phyloP scores from a whole-genome alignment of 2,797 vertebrate species.

The Antrozous pallidus region DNA sequence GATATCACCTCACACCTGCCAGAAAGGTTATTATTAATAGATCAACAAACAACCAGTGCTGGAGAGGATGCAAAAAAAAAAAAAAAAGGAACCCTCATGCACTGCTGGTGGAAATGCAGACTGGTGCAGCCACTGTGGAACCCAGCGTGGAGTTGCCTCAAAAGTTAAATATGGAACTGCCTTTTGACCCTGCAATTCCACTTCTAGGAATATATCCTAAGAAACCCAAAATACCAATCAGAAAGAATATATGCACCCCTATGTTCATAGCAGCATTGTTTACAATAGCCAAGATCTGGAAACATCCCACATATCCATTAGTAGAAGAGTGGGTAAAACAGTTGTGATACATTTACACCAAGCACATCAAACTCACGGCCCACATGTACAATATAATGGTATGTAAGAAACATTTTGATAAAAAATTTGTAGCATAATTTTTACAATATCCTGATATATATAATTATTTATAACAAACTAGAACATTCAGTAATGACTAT shows the following conservation, averaged over 20 bases:
- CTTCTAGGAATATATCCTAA: not conserved
- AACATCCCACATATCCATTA: not conserved
- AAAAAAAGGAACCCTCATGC: not conserved
- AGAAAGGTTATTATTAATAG: not conserved
- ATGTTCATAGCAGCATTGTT: not conserved
- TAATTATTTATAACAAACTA: no score
- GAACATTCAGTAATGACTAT: no score
- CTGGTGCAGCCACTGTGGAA: not conserved
- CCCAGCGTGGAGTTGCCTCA: not conserved
- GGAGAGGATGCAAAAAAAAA: not conserved
- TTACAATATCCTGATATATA: no score
- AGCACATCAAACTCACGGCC: no score
- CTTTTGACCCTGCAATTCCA: not conserved
- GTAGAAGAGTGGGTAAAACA: not conserved
- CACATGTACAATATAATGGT: no score
- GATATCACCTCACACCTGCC: not conserved
- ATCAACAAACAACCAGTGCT: not conserved
- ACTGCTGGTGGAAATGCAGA: not conserved
- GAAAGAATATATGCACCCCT: not conserved
- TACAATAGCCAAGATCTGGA: not conserved
- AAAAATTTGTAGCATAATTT: no score
- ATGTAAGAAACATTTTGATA: no score
- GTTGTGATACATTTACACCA: not conserved
- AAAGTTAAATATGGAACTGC: not conserved
- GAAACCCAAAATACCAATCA: not conserved